Base-by-base conservation (phyloP, 2,888 invertebrate genomes). In the Entomobrya multifasciata region DNA sequence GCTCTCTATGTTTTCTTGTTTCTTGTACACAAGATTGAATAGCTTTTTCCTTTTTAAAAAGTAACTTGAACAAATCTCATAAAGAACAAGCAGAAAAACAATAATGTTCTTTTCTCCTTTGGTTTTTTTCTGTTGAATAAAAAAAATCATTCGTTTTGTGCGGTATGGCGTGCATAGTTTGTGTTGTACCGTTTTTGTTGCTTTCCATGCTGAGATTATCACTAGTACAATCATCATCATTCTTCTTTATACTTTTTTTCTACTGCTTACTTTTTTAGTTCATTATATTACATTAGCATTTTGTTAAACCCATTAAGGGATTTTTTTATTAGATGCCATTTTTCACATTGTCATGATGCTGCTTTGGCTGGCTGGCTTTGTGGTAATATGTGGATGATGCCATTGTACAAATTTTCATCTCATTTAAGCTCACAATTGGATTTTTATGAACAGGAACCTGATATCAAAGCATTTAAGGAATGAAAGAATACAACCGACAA, bases 391-490 rank as follows among this genome's bases (percentile, higher is more conserved):
- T 11, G 20, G 4, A n/a, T 17, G 17, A 30, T 36, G 52, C 49
- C 60, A 44, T 72, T 60, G 72, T 82, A 47, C 47, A 17, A n/a
- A 72, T 81, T 82, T 82, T 82, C 72, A 74, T 72, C 72, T 82
- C 81, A 72, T 82, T 82, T 82, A n/a, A n/a, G 72, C 47, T 82
- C 72, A 55, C 27, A 72, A 74, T 72, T 82, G 72, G 72, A 55
- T 72, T 72, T 74, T 82, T 81, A 52, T 57, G 67, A 70, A 36
- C 8, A 15, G 55, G 25, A 52, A 55, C 36, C 30, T 30, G 30
- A 60, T 2, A n/a, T 17, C 17, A n/a, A 52, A 20, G 25, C 27
- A 47, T 13, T n/a, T n/a, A 77, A 52, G 15, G 22, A 74, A 27
- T 5, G 10, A 13, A 72, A 25, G 52, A 74, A 52, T 6, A 10